These are phyloP conservation scores for Brienomyrus longianalis DNA, from an alignment of 2,113 vertebrate genomes.

Conservation along the genomic window DNA sequence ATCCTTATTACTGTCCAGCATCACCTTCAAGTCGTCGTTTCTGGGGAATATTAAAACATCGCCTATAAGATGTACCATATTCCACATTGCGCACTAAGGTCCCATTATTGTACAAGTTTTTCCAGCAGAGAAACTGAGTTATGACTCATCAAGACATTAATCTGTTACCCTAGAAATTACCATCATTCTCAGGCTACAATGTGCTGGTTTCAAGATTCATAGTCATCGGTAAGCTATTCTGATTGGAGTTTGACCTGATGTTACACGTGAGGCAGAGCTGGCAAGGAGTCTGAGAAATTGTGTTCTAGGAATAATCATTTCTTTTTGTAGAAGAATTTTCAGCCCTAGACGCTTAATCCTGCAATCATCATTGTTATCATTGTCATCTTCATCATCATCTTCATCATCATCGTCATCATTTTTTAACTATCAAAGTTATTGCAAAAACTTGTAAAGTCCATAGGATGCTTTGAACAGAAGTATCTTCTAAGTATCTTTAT, in stretches of 20 bases:
- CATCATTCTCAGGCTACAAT: not conserved
- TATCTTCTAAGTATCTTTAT: not conserved
- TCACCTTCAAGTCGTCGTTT: constrained; percentile 96
- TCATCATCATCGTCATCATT: not conserved
- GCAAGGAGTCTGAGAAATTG: not conserved
- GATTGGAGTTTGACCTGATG: not conserved
- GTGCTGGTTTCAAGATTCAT: not conserved
- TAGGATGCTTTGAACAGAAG: not conserved
- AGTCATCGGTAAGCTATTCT: not conserved
- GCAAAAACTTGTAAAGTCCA: not conserved
- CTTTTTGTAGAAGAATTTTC: not conserved
- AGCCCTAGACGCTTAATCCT: not conserved
- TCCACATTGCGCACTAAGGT: not conserved
- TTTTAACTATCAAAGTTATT: not conserved
- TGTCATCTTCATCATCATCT: not conserved
- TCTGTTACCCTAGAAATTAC: not conserved
- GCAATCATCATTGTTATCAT: not conserved
- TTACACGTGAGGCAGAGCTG: not conserved
- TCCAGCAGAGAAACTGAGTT: not conserved
- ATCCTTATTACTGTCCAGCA: constrained; percentile 97
- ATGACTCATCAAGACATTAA: not conserved
- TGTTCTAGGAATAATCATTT: not conserved
- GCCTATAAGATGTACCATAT: not conserved
- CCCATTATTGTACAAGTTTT: not conserved
- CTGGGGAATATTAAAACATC: constrained; percentile 46